Evolutionary conservation across 2,113 vertebrate genomes (phyloP).

Genomic region (Petaurus breviceps): DNA sequence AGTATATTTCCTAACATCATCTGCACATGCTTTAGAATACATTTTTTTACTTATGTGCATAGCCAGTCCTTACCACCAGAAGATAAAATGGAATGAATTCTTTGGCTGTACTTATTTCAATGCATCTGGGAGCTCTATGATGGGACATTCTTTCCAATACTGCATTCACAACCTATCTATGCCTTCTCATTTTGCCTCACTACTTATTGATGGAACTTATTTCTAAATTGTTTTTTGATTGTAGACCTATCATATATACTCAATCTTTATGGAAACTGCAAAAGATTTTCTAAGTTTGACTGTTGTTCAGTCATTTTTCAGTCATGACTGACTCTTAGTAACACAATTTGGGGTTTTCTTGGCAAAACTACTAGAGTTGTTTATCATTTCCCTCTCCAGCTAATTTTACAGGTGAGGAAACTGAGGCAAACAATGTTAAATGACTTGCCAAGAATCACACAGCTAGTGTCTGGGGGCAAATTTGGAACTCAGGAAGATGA

Average conservation of each 20-base stretch:
- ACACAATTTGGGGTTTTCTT: neutral
- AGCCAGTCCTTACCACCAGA: neutral
- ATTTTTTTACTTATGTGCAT: neutral
- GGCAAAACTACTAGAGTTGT: neutral
- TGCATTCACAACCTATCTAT: neutral
- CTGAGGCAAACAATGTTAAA: neutral
- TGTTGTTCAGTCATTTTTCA: neutral
- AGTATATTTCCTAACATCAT: neutral
- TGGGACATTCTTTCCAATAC: neutral
- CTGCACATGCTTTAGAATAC: neutral
- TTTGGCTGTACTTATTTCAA: neutral
- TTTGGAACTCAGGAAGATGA: neutral
- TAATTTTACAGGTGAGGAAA: neutral
- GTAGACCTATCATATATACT: neutral
- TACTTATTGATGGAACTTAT: neutral
- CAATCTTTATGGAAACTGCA: neutral
- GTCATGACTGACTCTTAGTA: neutral
- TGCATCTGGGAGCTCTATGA: neutral
- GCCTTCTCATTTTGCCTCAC: neutral
- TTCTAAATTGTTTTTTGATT: neutral
- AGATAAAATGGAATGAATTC: neutral
- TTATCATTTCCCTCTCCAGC: neutral
- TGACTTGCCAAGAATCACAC: neutral
- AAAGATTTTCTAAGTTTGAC: neutral
- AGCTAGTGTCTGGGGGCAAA: neutral